Percentiles rank a stretch among this genome's conserved stretches.
phyloP scores from a whole-genome alignment of 2,113 vertebrate genomes.

The Bombycilla garrulus region DNA sequence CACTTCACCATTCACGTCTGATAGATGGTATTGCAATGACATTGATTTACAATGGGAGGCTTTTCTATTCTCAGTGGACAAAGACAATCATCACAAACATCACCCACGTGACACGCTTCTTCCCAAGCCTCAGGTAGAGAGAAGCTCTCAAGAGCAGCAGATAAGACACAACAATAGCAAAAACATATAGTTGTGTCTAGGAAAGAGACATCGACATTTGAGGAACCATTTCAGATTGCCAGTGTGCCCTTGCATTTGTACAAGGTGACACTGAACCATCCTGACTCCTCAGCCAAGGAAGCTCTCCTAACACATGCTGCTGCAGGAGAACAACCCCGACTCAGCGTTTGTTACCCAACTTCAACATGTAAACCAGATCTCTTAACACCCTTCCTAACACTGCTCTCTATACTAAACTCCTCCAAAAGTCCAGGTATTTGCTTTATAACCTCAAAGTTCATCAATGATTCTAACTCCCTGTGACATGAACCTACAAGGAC shows the following conservation, averaged over 20 bases:
- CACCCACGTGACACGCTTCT: background rate
- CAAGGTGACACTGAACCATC: background rate
- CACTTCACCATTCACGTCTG: background rate
- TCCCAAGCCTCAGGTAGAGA: background rate
- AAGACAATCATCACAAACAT: slow-evolving; percentile 10
- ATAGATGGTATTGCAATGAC: background rate
- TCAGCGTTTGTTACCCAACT: background rate
- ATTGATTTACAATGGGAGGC: background rate
- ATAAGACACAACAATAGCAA: background rate
- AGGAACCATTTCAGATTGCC: background rate
- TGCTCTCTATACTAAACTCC: background rate
- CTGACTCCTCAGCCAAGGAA: background rate
- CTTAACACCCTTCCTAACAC: background rate
- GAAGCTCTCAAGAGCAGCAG: background rate
- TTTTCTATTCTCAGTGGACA: background rate
- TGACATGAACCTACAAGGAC: background rate
- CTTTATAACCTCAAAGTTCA: background rate
- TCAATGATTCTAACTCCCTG: background rate
- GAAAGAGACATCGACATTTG: background rate
- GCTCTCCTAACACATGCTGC: background rate
- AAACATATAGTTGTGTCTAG: background rate
- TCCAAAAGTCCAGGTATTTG: background rate
- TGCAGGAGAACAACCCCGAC: background rate
- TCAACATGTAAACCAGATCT: background rate
- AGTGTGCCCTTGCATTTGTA: background rate